Evolutionary conservation across 2,113 vertebrate species (phyloP).

Genomic region (Peromyscus maniculatus): DNA sequence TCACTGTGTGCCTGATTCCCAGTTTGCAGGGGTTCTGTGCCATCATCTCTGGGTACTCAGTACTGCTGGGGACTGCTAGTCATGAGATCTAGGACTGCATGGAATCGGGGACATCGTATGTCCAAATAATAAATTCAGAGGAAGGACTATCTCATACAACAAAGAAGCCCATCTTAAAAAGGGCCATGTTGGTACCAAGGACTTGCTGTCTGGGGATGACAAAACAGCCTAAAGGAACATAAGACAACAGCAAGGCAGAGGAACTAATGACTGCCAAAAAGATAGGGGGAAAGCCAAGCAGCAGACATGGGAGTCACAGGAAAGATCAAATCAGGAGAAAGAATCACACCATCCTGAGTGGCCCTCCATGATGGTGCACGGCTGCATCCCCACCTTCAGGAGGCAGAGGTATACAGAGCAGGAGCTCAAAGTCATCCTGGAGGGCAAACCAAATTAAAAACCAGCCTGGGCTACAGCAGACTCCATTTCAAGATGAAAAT

Average conservation of each 20-base stretch:
- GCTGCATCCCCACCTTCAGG: too few relatives aligned
- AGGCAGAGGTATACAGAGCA: neutral
- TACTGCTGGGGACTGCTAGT: neutral
- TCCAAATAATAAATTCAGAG: neutral
- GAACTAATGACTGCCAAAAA: neutral
- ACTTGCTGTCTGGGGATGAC: neutral
- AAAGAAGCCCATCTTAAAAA: neutral
- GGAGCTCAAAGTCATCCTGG: neutral
- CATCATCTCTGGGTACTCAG: neutral
- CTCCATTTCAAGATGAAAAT: neutral
- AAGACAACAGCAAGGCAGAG: neutral
- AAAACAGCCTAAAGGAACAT: neutral
- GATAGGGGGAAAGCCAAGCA: neutral
- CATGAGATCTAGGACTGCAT: neutral
- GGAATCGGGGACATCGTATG: neutral
- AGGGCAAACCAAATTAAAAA: neutral
- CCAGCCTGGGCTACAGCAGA: neutral
- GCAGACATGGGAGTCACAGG: neutral
- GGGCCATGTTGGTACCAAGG: neutral
- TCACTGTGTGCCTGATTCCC: neutral
- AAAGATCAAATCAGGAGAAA: neutral
- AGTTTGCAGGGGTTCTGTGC: accelerated
- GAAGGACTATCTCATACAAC: neutral
- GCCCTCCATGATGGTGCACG: too few relatives aligned
- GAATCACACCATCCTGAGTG: neutral